Evolutionary conservation across 2,113 vertebrate species (phyloP).

Genomic region (Amphiprion percula): DNA sequence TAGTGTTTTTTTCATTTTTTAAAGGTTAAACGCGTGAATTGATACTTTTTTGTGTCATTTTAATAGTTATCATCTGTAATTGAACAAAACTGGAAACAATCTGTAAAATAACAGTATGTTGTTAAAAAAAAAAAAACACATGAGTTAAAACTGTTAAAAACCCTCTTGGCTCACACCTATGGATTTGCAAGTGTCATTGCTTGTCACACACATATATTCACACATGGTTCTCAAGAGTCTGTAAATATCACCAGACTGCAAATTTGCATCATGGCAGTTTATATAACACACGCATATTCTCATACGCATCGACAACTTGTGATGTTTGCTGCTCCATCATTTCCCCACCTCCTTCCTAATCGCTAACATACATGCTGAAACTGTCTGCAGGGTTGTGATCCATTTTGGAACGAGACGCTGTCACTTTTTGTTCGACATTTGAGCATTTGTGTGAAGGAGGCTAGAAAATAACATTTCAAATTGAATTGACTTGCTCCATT

Average conservation of each 20-base stretch:
- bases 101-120: too few relatives aligned
- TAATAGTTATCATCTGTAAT: too few relatives aligned
- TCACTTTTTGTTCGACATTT: not conserved
- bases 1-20: too few relatives aligned
- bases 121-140: too few relatives aligned
- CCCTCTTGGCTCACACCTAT: conserved; percentile 54
- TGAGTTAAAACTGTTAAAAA: conserved; percentile 21
- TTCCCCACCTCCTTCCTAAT: not conserved
- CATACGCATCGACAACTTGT: not conserved
- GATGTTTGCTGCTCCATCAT: conserved; percentile 11
- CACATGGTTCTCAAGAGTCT: conserved; percentile 1
- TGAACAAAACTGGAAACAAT: too few relatives aligned
- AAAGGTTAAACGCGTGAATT: too few relatives aligned
- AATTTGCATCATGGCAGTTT: conserved; percentile 13
- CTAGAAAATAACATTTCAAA: too few relatives aligned
- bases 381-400: not conserved
- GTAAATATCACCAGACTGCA: conserved; percentile 15
- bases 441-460: too few relatives aligned
- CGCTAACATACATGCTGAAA: not conserved
- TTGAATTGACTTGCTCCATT: too few relatives aligned
- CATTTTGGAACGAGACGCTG: not conserved
- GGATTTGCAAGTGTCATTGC: conserved; percentile 36
- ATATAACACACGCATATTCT: not conserved
- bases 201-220: conserved; percentile 21
- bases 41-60: too few relatives aligned